phyloP scores from a whole-genome alignment of 2,888 invertebrate genomes.

The Drosophila diplacantha region DNA sequence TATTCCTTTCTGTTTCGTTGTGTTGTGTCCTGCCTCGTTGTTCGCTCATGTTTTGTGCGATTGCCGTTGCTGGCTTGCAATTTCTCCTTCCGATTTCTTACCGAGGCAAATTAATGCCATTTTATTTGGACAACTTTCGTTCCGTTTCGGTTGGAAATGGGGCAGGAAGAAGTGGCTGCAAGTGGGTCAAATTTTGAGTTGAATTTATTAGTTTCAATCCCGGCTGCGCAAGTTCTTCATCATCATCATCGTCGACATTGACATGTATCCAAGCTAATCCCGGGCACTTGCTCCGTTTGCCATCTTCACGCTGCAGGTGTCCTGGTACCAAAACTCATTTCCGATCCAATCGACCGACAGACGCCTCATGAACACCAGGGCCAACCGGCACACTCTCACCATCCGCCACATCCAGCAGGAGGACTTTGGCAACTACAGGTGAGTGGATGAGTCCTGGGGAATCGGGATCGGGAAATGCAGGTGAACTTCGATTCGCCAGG shows the following conservation, averaged over 20 bases:
- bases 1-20: constrained; percentile 1
- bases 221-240: constrained; percentile 9
- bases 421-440: constrained; percentile 86
- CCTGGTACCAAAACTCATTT: constrained; percentile 86
- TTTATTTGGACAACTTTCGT: constrained; percentile 46
- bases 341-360: constrained; percentile 83
- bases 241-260: constrained; percentile 10
- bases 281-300: constrained; percentile 6
- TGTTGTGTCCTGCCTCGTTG: constrained; percentile 10
- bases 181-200: constrained; percentile 44
- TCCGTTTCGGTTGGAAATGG: constrained; percentile 17
- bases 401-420: constrained; percentile 83
- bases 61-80: constrained; percentile 31
- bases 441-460: constrained; percentile 38
- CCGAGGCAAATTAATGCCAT: constrained; percentile 44
- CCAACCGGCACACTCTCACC: constrained; percentile 83
- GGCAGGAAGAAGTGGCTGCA: constrained; percentile 26
- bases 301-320: constrained; percentile 79
- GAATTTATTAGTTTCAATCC: constrained; percentile 34
- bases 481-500: constrained; percentile 14
- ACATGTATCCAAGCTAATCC: constrained; percentile 20
- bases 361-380: constrained; percentile 83
- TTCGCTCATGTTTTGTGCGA: constrained; percentile 23
- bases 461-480: background rate
- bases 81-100: constrained; percentile 26